Evolutionary conservation across 2,797 vertebrate species (phyloP).

Genomic region (Halcyon chelicuti): DNA sequence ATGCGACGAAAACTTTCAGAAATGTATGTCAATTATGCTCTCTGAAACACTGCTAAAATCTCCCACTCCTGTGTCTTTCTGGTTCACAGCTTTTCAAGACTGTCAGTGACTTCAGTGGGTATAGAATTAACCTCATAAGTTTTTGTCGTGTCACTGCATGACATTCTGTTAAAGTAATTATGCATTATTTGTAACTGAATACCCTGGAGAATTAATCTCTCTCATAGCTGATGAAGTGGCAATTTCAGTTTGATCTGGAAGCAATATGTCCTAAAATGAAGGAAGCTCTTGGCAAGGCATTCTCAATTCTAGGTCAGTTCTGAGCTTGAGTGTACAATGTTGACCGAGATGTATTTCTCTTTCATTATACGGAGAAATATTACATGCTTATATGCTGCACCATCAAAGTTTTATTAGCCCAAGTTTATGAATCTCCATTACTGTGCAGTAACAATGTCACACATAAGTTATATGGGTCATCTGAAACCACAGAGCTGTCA

Average conservation of each 20-base stretch:
- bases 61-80: neutral
- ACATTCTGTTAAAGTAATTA: neutral
- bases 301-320: neutral
- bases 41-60: neutral
- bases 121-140: neutral
- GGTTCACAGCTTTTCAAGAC: neutral
- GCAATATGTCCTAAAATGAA: neutral
- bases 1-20: neutral
- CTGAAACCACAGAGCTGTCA: neutral
- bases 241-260: neutral
- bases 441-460: conserved; percentile 39
- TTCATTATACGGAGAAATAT: conserved; percentile 37
- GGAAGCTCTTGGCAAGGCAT: neutral
- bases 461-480: conserved; percentile 38
- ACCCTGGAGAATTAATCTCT: neutral
- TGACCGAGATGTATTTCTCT: neutral
- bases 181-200: neutral
- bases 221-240: neutral
- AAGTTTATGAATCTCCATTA: conserved; percentile 41
- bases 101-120: neutral
- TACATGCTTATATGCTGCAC: neutral
- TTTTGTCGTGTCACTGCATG: neutral
- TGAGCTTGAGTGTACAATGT: neutral
- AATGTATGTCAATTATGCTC: neutral
- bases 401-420: conserved; percentile 44